Evolutionary conservation across 2,888 invertebrate species (phyloP), one percentile per base, ranked within the genome.

Genomic region (Helicoverpa assulta): DNA sequence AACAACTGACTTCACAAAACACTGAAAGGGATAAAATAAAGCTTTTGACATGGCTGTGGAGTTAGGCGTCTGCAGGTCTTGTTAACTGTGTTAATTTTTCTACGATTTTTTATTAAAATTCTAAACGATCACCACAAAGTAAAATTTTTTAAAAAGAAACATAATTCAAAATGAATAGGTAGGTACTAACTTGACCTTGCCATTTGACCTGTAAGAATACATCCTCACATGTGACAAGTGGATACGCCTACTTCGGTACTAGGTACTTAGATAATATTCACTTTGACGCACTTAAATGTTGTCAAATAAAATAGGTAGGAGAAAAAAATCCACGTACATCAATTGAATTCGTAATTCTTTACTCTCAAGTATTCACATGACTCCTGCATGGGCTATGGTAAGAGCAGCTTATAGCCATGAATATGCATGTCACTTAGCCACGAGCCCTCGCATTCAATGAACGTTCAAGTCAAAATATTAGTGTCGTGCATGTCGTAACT

Each of bases 391-490:
- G 18, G 21, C n/a, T 14, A 18, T 8, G 18, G 5, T 1, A 14
- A 59, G 12, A 16, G 26, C 12, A 57, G 16, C 16, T n/a, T 57
- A n/a, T 18, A 55, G 12, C 18, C 16, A 12, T 5, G 33, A 18
- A n/a, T 26, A 43, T 21, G 5, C 26, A 52, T n/a, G n/a, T 5
- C 43, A 29, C 18, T 33, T 6, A 12, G 16, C 40, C 50, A 64
- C 10, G 26, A 33, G 18, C 18, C 21, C 16, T 10, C 19, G 21
- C 12, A 16, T 51, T 8, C 14, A 21, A 5, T 18, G 50, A 40
- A 54, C 54, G 58, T 21, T 21, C 29, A 51, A 75, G 40, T 50
- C 54, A 54, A 68, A 58, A 67, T 29, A 67, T 40, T 29, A 51
- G 21, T 21, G n/a, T 29, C 10, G 21, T 40, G 33, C 19, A 57